phyloP scores from a whole-genome alignment of 2,888 invertebrate species.

The Cryptocephalus moraei region DNA sequence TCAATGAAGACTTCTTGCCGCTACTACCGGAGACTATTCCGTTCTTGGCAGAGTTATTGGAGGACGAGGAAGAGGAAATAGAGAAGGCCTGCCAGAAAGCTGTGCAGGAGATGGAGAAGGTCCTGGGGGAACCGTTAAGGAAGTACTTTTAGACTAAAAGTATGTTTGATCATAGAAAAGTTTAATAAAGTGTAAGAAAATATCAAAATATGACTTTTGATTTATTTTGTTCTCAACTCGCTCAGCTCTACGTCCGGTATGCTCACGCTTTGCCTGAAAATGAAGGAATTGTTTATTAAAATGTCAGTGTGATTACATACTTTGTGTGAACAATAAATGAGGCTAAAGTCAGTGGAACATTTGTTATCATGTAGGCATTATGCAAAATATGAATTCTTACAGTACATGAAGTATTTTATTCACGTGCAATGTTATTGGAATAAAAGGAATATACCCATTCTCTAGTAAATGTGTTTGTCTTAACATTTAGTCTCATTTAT shows the following conservation, averaged over 20 bases:
- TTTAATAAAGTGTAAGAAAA: not conserved
- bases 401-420: too few species aligned
- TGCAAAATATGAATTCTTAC: too few species aligned
- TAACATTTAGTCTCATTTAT: too few species aligned
- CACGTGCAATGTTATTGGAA: too few species aligned
- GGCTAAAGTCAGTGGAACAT: too few species aligned
- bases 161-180: not conserved
- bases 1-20: constrained; percentile 82
- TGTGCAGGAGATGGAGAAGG: constrained; percentile 73
- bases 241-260: not conserved
- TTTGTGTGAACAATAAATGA: too few species aligned
- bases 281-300: too few species aligned
- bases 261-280: not conserved
- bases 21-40: constrained; percentile 88
- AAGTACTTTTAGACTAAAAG: constrained; percentile 59
- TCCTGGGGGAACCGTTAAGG: constrained; percentile 82
- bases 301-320: too few species aligned
- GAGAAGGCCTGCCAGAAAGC: constrained; percentile 71
- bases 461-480: too few species aligned
- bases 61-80: constrained; percentile 77
- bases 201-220: not conserved
- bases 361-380: too few species aligned
- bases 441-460: too few species aligned
- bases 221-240: not conserved
- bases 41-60: constrained; percentile 85